Evolutionary conservation across 2,797 vertebrate genomes (phyloP), one percentile per base, ranked within the genome.

Genomic region (Clarias platycephalus): DNA sequence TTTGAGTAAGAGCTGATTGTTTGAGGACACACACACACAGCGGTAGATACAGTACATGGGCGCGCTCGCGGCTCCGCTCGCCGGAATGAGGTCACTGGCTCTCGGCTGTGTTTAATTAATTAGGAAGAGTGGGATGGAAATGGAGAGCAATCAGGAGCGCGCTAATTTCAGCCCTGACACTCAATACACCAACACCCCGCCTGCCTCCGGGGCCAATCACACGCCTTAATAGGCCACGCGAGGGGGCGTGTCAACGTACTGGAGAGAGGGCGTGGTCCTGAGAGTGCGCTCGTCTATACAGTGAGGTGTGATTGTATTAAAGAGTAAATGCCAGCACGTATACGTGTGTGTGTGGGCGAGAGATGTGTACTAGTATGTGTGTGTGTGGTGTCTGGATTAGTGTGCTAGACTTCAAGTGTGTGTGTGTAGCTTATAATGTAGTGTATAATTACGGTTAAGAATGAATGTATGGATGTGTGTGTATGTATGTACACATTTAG

Each of bases 41-140:
- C 49, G 84, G 87, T 87, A 83, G 85, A 86, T 83, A 83, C 85
- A 86, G 82, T 83, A 83, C 16, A 58, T 24, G 22, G 37, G 18
- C 9, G 40, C 62, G 49, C 80, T 85, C 5, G 72, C 81, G 75
- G 55, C 57, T 49, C 64, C 16, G 76, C 60, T 80, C 83, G 81
- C 88, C 80, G 88, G 91, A 95, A 95, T 85, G 91, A 93, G 94
- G 94, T 94, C 94, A 95, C 90, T 94, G 89, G 93, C 92, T 94
- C 90, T 89, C 91, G 88, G 93, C 91, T 93, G 92, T 93, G 93
- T 93, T 95, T 95, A 94, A 95, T 95, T 94, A 95, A 95, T 95
- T 94, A 93, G 94, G 89, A 93, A 90, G 88, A 88, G 91, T 90
- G 93, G 92, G 94, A 94, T 91, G 92, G 92, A 94, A 94, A 93